Base-by-base conservation (phyloP, 2,888 invertebrate genomes). In the Aphidius colemani region DNA sequence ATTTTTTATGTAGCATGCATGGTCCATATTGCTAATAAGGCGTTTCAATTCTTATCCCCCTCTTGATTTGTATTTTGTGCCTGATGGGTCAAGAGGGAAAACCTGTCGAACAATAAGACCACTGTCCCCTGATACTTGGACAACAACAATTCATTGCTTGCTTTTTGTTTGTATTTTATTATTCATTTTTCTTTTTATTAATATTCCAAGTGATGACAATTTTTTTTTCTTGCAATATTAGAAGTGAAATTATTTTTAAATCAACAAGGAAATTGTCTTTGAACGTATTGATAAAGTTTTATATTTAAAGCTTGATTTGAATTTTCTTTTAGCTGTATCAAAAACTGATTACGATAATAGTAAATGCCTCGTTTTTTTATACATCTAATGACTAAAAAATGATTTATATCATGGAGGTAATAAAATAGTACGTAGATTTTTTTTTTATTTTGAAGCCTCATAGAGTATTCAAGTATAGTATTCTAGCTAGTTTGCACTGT, bases 1-100 rank as follows among this genome's bases (percentile, higher is more conserved):
- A 30, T 5, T 30, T 30, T 65, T 67, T 10, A 50, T 13, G 45
- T 46, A 46, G 40, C 50, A 64, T 65, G 59, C 51, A 59, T 58
- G 63, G 69, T 67, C 74, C 75, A 77, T 75, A 73, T 74, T 71
- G 70, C 71, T 75, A 77, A 77, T 77, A 74, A 75, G 74, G 72
- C 71, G 73, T 69, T 76, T 53, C 53, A 56, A 46, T 39, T 57
- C 57, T 46, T 46, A 18, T 46, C 45, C 45, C 48, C 11, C 48
- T 48, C 13, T 48, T 13, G 48, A 7, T 13, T 7, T 7, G 13
- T 48, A 48, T 48, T 48, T 7, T 10, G 10, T 66, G 59, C 66
- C 61, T 59, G 55, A 66, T 65, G 64, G 71, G 72, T 73, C 72
- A 73, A 73, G 69, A 69, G 69, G 67, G 66, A 70, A 72, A 73